A percentile compares a stretch with the other conserved stretches of the same genome.
Conservation (phyloP, 2,113 vertebrate genomes). For the Charadrius vociferus region DNA sequence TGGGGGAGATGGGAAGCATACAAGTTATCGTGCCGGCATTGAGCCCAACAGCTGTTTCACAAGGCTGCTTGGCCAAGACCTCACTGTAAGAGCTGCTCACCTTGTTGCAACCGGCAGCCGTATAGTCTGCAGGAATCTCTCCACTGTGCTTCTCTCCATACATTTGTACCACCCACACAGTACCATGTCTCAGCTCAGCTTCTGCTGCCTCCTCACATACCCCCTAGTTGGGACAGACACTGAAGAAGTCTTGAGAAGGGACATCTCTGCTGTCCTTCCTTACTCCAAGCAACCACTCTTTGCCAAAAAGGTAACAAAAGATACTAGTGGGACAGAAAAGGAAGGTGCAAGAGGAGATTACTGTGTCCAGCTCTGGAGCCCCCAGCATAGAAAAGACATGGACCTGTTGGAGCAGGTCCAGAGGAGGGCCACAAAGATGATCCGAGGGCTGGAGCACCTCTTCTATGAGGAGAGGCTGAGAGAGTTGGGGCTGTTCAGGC, state of each 20-base stretch:
- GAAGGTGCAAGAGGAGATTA: not conserved
- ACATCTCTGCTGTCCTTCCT: not conserved
- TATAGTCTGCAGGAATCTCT: not conserved
- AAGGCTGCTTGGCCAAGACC: not conserved
- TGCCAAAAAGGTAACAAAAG: not conserved
- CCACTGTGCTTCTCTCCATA: not conserved
- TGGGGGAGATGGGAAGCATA: not conserved
- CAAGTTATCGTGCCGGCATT: too few species aligned
- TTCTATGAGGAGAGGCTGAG: too few species aligned
- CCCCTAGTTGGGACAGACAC: not conserved
- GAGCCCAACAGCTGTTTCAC: not conserved
- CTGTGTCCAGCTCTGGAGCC: too few species aligned
- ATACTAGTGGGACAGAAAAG: not conserved
- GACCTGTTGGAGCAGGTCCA: too few species aligned
- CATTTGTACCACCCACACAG: not conserved
- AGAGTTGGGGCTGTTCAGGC: too few species aligned
- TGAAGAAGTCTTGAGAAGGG: not conserved
- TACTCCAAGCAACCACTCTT: not conserved
- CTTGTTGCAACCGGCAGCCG: not conserved
- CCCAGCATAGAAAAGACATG: too few species aligned
- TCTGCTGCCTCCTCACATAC: not conserved
- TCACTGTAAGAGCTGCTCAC: not conserved
- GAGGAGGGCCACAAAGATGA: too few species aligned
- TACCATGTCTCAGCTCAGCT: not conserved
- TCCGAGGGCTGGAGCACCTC: too few species aligned